Base-by-base conservation (phyloP, 2,113 vertebrate genomes). In the Phainopepla nitens region DNA sequence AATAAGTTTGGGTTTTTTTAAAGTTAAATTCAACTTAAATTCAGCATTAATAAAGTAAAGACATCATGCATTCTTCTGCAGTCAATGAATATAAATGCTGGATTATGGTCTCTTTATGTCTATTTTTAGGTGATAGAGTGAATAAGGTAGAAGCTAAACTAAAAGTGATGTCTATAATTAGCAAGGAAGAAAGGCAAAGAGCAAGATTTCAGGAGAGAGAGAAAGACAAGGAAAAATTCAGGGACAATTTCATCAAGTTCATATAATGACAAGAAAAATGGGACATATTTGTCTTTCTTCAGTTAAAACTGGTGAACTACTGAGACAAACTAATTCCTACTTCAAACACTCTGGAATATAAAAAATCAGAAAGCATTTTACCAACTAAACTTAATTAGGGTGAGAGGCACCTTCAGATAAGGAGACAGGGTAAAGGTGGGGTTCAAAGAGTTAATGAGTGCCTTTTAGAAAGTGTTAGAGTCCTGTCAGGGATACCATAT, bases 161-260 rank as follows among this genome's bases (percentile, higher is more conserved):
- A 18, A 22, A 45, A 71, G 10, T 0, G 0, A 36, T 2, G 13
- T 42, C 15, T 31, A 56, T 13, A 66, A 5, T 42, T 44, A 51
- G 10, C 6, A 57, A 56, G 33, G 7, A 87, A 9, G 8, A 82
- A 64, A 42, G 8, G 10, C 8, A 64, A 78, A 69, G 35, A 66
- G 4, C 5, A 79, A n/a, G 27, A 84, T 54, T 78, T 78, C 19
- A 31, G 13, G 19, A 60, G 18, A 39, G 6, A 79, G 4, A 28
- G 28, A 61, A 53, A 62, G 16, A 44, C 19, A 49, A 51, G 21
- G 19, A 69, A 81, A 21, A 73, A 61, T 4, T 69, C 8, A 51
- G 25, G 25, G 25, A 31, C 1, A 42, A 44, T 27, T 60, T 75
- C 13, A 47, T 39, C 29, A 61, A 66, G 7, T 49, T 88, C n/a